Base-by-base conservation (phyloP, 2,888 invertebrate species). In the Heliconius sara region DNA sequence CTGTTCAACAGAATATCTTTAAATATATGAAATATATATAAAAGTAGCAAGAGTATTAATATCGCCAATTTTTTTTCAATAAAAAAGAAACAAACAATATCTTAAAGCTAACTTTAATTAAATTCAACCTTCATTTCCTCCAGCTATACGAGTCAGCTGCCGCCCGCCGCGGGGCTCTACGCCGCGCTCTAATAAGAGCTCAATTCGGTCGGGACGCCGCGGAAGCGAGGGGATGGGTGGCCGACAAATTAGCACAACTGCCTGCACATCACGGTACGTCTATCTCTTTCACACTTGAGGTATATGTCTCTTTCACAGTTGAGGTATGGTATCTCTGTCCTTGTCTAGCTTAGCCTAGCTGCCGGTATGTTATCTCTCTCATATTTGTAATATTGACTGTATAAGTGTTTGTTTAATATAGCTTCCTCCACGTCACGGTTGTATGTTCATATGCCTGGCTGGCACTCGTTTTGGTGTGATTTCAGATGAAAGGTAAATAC, bases 121-220 rank as follows among this genome's bases (percentile, higher is more conserved):
- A 52, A 25, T 13, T 65, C 0, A 27, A 6, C 13, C 6, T 25
- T 27, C 65, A 7, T 43, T 4, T 4, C 7, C 22, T 12, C 2
- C 93, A 96, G 90, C 95, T 98, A 16, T 96, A 97, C 89, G 96
- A 96, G 79, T 90, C 97, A 57, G 97, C 98, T 83, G 96, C 95
- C 0, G 94, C 95, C 0, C 96, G 98, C 19, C 96, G 97, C 80
- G 95, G 95, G 74, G 96, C 96, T 81, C 94, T 99, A n/a, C 96
- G 96, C 57, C 97, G 98, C 83, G 97, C 97, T 0, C 93, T 98
- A 34, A 95, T 98, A 6, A 97, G 98, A 86, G 98, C 98, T 0
- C 98, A 98, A 93, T 99, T 99, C 93, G 97, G 98, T 47, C 96
- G 99, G 57, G 99, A 99, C 91, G 98, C 98, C 12, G 97, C 97